Evolutionary conservation across 1,140 invertebrate genomes (phyloP).

Genomic region (Paramacrobiotus metropolitanus): DNA sequence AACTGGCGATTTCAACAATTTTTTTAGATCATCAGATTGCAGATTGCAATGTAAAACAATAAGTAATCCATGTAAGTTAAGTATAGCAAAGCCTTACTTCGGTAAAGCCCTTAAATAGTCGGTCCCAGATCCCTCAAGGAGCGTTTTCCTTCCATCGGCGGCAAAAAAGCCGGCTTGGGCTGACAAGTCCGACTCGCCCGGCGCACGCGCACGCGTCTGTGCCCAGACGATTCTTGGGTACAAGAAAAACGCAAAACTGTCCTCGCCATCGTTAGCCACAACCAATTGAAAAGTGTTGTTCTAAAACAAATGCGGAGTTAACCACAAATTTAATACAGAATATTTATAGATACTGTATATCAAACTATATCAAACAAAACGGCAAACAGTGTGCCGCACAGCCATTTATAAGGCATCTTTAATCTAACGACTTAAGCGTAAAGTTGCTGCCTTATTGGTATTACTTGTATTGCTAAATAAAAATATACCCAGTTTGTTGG

Average conservation of each 20-base stretch:
- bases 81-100: slow-evolving; percentile 28
- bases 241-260: slow-evolving; percentile 57
- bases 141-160: slow-evolving; percentile 42
- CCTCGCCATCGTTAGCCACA: slow-evolving; percentile 49
- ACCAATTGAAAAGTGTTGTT: slow-evolving; percentile 55
- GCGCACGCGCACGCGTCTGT: slow-evolving; percentile 36
- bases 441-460: too few relatives aligned
- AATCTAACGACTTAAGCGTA: too few relatives aligned
- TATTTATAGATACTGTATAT: slow-evolving; percentile 3
- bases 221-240: slow-evolving; percentile 74
- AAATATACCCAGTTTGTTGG: slow-evolving; percentile 32
- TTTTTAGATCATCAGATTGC: too few relatives aligned
- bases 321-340: slow-evolving; percentile 5
- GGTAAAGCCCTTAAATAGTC: slow-evolving; percentile 51
- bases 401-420: too few relatives aligned
- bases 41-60: too few relatives aligned
- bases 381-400: neutral
- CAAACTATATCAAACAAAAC: slow-evolving; percentile 9
- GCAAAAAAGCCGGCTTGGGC: slow-evolving; percentile 75
- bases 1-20: too few relatives aligned
- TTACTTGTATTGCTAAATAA: too few relatives aligned
- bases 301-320: slow-evolving; percentile 21
- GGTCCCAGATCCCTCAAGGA: slow-evolving; percentile 56
- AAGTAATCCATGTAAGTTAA: too few relatives aligned
- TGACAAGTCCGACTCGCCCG: slow-evolving; percentile 48